Conservation (phyloP, 2,888 invertebrate species). For the Carcina quercana region DNA sequence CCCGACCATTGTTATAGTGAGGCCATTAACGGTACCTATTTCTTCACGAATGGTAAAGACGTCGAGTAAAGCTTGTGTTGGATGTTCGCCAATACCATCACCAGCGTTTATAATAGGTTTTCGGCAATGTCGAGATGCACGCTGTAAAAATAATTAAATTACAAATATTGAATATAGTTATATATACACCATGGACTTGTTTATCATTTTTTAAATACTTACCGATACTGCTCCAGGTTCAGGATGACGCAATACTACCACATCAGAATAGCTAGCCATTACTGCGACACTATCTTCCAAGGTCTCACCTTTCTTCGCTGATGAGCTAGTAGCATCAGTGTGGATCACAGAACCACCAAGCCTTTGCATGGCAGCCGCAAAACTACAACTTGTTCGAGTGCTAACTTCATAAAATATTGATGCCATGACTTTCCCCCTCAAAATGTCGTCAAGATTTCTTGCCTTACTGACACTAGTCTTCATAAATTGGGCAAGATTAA, state of each 20-base stretch:
- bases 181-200: constrained; percentile 1
- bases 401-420: constrained; percentile 98
- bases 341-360: constrained; percentile 95
- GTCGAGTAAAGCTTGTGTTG: constrained; percentile 97
- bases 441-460: constrained; percentile 86
- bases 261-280: constrained; percentile 95
- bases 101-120: constrained; percentile 98
- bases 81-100: constrained; percentile 97
- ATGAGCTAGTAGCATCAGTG: constrained; percentile 93
- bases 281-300: constrained; percentile 90
- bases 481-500: constrained; percentile 93
- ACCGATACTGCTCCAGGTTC: constrained; percentile 92
- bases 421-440: constrained; percentile 95
- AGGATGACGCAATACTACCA: constrained; percentile 95
- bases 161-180: constrained; percentile 1
- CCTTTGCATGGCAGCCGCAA: constrained; percentile 96
- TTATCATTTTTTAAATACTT: constrained; percentile 57
- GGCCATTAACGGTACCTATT: constrained; percentile 97
- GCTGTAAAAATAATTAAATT: constrained; percentile 59
- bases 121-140: constrained; percentile 86
- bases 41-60: constrained; percentile 99
- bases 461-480: constrained; percentile 89
- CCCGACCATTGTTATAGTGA: constrained; percentile 98
- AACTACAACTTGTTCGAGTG: constrained; percentile 96
- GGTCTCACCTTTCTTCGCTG: constrained; percentile 97